Evolutionary conservation across 2,888 invertebrate species (phyloP).

Genomic region (Drosophila niveifrons): DNA sequence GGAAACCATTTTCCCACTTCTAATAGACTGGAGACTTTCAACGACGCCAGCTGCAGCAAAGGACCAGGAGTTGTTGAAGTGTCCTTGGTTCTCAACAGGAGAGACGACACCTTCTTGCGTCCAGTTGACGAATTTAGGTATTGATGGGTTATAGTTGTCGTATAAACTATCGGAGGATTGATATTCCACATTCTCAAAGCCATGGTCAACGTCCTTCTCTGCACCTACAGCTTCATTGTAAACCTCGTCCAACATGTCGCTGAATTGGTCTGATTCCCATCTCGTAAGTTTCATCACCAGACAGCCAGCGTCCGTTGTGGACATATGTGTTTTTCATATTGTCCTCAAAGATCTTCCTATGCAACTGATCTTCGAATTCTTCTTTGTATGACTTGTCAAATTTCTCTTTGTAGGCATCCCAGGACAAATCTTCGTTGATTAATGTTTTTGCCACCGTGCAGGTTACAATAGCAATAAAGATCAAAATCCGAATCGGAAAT

Average conservation of each 20-base stretch:
- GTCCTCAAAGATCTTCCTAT: constrained; percentile 20
- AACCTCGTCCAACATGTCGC: constrained; percentile 30
- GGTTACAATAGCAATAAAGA: constrained; percentile 20
- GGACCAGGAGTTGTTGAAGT: constrained; percentile 50
- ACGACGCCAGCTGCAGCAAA: constrained; percentile 40
- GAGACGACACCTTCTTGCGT: constrained; percentile 28
- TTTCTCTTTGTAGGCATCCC: constrained; percentile 28
- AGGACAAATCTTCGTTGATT: constrained; percentile 9
- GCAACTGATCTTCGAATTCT: constrained; percentile 20
- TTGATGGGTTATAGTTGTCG: accelerated
- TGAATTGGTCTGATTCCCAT: constrained; percentile 44
- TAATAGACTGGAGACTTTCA: constrained; percentile 37
- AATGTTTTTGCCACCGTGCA: constrained; percentile 9
- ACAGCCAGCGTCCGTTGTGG: constrained; percentile 33
- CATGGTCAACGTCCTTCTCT: neutral
- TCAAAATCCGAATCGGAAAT: constrained; percentile 1
- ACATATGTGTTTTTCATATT: constrained; percentile 31
- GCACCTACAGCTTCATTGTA: neutral
- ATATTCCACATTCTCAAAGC: neutral
- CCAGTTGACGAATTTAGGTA: constrained; percentile 35
- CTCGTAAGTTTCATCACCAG: constrained; percentile 28
- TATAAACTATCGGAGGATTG: neutral
- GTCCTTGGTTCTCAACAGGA: constrained; percentile 26
- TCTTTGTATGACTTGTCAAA: constrained; percentile 28
- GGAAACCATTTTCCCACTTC: neutral